phyloP scores from a whole-genome alignment of 2,888 invertebrate genomes.

The Osmoderma eremita region DNA sequence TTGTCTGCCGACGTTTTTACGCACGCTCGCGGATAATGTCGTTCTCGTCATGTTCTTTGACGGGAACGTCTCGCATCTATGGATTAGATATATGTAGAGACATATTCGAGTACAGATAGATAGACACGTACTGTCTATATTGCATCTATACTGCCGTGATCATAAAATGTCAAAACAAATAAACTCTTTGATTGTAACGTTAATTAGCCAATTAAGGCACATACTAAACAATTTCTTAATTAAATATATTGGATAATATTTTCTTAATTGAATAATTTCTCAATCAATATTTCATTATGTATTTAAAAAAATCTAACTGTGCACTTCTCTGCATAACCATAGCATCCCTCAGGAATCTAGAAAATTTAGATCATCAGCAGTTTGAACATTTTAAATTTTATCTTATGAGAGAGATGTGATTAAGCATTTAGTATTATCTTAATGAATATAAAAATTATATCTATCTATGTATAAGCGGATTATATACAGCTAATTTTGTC shows the following conservation, averaged over 20 bases:
- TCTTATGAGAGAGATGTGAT: too few species aligned
- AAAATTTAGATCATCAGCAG: too few species aligned
- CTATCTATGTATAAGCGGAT: too few species aligned
- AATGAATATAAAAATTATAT: too few species aligned
- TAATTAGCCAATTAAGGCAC: constrained; percentile 28
- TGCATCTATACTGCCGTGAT: not conserved
- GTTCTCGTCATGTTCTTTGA: constrained; percentile 11
- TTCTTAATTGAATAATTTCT: constrained; percentile 20
- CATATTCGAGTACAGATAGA: not conserved
- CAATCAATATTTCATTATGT: not conserved
- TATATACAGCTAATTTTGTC: too few species aligned
- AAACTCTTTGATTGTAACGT: constrained; percentile 10
- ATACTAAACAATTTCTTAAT: constrained; percentile 31
- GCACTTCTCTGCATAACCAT: too few species aligned
- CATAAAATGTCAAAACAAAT: constrained; percentile 29
- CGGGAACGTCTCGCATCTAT: not conserved
- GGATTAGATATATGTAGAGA: too few species aligned
- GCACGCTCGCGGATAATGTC: constrained; percentile 6
- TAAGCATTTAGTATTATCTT: too few species aligned
- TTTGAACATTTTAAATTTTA: too few species aligned
- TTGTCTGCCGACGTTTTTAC: constrained; percentile 31
- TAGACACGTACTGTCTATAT: not conserved
- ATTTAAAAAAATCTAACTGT: too few species aligned
- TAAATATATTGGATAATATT: constrained; percentile 12
- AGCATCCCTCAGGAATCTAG: too few species aligned